Evolutionary conservation across 1,140 invertebrate genomes (phyloP).

Genomic region (Ditylenchus dipsaci): DNA sequence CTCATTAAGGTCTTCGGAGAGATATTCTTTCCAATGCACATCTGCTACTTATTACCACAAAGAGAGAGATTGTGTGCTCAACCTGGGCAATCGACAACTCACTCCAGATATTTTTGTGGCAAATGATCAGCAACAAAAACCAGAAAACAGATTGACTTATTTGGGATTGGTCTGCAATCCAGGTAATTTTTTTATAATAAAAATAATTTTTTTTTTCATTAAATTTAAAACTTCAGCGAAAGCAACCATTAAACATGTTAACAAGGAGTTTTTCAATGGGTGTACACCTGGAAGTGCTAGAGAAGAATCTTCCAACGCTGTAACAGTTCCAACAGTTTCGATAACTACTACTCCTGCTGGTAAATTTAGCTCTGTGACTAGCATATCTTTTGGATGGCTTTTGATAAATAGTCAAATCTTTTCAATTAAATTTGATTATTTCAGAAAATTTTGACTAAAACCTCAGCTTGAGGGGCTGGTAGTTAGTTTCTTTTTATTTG

Average conservation of each 20-base stretch:
- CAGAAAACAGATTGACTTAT: constrained; percentile 44
- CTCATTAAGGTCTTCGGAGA: constrained; percentile 34
- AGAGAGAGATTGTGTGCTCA: constrained; percentile 54
- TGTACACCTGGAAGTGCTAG: background rate
- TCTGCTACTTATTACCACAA: constrained; percentile 55
- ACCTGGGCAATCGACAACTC: constrained; percentile 49
- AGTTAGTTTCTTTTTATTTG: too few species aligned
- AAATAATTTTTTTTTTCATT: constrained; percentile 7
- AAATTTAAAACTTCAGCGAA: constrained; percentile 14
- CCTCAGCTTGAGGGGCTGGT: too few species aligned
- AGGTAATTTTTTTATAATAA: constrained; percentile 5
- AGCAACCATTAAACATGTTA: constrained; percentile 10
- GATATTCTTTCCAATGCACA: constrained; percentile 54
- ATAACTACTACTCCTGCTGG: too few species aligned
- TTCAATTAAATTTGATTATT: too few species aligned
- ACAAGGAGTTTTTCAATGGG: background rate
- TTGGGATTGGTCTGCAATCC: constrained; percentile 41
- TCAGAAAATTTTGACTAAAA: too few species aligned
- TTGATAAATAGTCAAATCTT: too few species aligned
- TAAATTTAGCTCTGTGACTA: too few species aligned
- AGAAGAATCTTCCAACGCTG: background rate
- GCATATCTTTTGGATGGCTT: too few species aligned
- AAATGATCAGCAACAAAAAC: constrained; percentile 7
- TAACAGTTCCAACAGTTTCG: too few species aligned
- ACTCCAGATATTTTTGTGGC: constrained; percentile 38